These are phyloP conservation scores for Psococerastis gibbosa DNA, from an alignment of 2,888 invertebrate genomes.

Conservation along the genomic window DNA sequence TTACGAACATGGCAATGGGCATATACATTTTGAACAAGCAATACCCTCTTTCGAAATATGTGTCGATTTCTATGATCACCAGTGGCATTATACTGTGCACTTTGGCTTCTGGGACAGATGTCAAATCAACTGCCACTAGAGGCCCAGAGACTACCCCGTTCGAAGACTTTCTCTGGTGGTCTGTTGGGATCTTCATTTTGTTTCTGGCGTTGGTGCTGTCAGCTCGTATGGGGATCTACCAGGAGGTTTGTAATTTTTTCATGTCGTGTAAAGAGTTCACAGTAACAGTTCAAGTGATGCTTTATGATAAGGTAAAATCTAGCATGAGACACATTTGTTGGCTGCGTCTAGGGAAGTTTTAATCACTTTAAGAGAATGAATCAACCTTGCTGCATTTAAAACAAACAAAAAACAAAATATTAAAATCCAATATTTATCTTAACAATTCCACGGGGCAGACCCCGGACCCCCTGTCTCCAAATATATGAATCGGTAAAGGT, in stretches of 20 bases:
- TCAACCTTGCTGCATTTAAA: too few species aligned
- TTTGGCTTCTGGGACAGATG: slow-evolving; percentile 58
- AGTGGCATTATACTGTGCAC: slow-evolving; percentile 85
- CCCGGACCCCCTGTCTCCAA: too few species aligned
- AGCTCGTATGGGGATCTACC: slow-evolving; percentile 88
- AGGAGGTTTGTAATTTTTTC: slow-evolving; percentile 40
- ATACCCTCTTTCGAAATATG: slow-evolving; percentile 66
- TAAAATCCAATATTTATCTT: too few species aligned
- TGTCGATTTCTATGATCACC: slow-evolving; percentile 84
- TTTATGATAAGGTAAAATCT: too few species aligned
- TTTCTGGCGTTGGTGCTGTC: slow-evolving; percentile 80
- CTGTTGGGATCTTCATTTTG: slow-evolving; percentile 57
- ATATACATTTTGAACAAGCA: slow-evolving; percentile 68
- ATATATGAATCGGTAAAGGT: too few species aligned
- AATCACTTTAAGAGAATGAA: too few species aligned
- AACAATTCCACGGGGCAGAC: too few species aligned
- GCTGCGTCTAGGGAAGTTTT: too few species aligned
- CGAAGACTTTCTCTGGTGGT: slow-evolving; percentile 41
- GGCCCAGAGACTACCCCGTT: slow-evolving; percentile 21
- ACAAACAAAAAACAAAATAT: too few species aligned
- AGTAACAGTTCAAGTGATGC: too few species aligned
- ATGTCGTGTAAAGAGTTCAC: too few species aligned
- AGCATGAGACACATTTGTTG: too few species aligned
- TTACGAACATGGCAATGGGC: slow-evolving; percentile 93
- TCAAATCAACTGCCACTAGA: slow-evolving; percentile 28